Evolutionary conservation across 1,140 invertebrate species (phyloP).

Genomic region (Solenopsis invicta): DNA sequence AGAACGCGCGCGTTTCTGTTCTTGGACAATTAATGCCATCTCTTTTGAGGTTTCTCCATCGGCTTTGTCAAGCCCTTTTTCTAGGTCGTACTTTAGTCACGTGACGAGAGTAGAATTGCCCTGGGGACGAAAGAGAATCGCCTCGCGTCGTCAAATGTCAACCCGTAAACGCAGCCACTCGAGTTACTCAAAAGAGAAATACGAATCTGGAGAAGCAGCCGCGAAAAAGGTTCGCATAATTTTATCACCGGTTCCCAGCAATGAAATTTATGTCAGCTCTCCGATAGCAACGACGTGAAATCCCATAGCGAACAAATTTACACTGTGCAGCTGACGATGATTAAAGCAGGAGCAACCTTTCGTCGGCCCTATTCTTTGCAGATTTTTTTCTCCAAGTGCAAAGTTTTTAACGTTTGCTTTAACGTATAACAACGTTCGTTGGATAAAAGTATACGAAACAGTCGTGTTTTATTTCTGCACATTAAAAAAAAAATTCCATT

Average conservation of each 20-base stretch:
- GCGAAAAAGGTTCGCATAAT: conserved; percentile 39
- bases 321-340: background rate
- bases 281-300: background rate
- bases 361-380: background rate
- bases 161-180: conserved; percentile 67
- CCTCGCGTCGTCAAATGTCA: conserved; percentile 73
- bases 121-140: conserved; percentile 66
- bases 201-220: conserved; percentile 47
- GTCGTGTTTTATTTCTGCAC: background rate
- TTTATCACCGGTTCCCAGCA: conserved; percentile 31
- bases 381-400: background rate
- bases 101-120: conserved; percentile 65
- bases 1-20: conserved; percentile 56
- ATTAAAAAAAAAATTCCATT: background rate
- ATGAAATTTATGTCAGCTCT: conserved; percentile 3
- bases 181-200: conserved; percentile 74
- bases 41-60: conserved; percentile 66
- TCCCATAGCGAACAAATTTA: conserved; percentile 19
- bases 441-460: background rate
- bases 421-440: background rate
- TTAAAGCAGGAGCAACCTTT: background rate
- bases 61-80: conserved; percentile 68
- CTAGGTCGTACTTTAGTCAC: conserved; percentile 57
- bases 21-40: conserved; percentile 73
- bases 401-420: background rate